Conservation (phyloP, 2,888 invertebrate species). For the Melanophora roralis region DNA sequence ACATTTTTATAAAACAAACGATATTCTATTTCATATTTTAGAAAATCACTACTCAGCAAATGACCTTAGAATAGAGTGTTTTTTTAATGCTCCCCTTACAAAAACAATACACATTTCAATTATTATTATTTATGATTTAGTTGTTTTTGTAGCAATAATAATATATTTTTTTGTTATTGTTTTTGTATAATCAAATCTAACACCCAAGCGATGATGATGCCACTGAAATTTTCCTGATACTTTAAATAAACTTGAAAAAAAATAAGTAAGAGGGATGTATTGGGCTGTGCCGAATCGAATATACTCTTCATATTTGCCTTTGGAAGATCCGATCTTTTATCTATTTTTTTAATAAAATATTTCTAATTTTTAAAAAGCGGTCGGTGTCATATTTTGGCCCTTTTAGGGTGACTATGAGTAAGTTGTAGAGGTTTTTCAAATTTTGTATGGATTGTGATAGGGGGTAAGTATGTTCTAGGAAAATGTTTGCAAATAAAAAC, state of each 20-base stretch:
- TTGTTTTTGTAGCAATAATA: not conserved
- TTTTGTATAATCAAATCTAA: conserved; percentile 42
- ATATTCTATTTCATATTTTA: not conserved
- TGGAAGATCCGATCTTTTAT: no score
- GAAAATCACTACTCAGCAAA: not conserved
- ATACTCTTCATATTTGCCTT: no score
- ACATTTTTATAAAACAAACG: not conserved
- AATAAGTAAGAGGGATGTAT: no score
- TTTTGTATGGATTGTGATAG: no score
- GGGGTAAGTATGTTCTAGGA: no score
- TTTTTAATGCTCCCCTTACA: not conserved
- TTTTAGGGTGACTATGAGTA: no score
- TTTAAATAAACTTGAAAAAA: conserved; percentile 1
- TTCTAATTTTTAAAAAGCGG: no score
- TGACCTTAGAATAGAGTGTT: conserved; percentile 33
- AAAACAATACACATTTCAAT: conserved; percentile 7
- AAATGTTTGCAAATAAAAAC: no score
- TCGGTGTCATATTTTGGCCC: no score
- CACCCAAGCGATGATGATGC: conserved; percentile 13
- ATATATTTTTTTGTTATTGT: not conserved
- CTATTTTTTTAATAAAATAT: no score
- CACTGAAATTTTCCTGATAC: conserved; percentile 52
- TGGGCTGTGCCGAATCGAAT: no score
- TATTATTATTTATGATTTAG: conserved; percentile 28
- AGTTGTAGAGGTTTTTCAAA: no score